These are phyloP conservation scores for Sciurus niger DNA, from an alignment of 2,113 vertebrate species.

Conservation along the genomic window DNA sequence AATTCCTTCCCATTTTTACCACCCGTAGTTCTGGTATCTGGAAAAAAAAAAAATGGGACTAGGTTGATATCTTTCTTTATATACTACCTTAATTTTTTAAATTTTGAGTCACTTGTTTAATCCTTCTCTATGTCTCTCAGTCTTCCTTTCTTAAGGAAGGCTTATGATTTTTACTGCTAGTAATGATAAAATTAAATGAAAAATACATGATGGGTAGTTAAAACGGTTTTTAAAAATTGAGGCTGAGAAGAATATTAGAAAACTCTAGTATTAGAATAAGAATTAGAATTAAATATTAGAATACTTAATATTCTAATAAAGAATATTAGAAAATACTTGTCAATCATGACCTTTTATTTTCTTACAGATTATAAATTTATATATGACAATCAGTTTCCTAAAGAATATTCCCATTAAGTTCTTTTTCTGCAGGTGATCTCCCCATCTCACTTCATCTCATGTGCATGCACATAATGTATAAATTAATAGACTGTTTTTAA, in stretches of 20 bases:
- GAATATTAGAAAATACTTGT: slow-evolving; percentile 4
- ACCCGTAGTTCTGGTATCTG: background rate
- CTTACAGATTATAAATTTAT: slow-evolving; percentile 19
- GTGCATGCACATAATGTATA: background rate
- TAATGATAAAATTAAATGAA: background rate
- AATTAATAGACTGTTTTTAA: background rate
- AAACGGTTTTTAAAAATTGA: background rate
- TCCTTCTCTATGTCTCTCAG: background rate
- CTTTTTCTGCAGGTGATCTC: background rate
- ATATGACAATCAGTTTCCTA: background rate
- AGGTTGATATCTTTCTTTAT: background rate
- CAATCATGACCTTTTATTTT: background rate
- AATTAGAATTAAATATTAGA: too few relatives aligned
- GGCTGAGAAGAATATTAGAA: background rate
- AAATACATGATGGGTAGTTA: background rate
- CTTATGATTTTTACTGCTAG: slow-evolving; percentile 1
- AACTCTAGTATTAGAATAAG: background rate
- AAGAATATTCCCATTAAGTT: background rate
- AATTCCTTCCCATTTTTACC: background rate
- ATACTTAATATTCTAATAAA: background rate
- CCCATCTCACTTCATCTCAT: background rate
- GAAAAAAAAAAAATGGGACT: background rate
- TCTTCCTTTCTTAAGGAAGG: background rate
- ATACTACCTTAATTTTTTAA: background rate
- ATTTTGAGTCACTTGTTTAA: slow-evolving; percentile 43